Percentiles rank a stretch among this genome's conserved stretches.
Conservation (phyloP, 2,797 vertebrate species). For the Mormyrus hasselquistii region DNA sequence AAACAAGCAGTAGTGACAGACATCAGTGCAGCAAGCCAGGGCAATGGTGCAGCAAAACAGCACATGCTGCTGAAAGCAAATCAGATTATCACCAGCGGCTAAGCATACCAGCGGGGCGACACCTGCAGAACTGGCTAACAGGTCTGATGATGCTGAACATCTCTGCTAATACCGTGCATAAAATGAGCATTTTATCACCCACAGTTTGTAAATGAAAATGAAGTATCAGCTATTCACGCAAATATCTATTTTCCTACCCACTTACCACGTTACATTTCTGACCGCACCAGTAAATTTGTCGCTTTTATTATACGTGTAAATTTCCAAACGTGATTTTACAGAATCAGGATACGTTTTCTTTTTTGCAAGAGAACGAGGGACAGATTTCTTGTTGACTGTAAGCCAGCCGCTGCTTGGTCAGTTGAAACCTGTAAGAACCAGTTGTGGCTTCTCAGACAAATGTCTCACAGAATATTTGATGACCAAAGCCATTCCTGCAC, state of each 20-base stretch:
- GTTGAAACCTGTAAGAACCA: conserved; percentile 47
- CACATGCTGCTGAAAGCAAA: neutral
- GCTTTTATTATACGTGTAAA: neutral
- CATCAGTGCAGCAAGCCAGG: neutral
- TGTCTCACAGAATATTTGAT: conserved; percentile 30
- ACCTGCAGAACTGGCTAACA: neutral
- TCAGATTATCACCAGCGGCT: neutral
- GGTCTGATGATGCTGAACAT: neutral
- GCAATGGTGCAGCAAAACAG: neutral
- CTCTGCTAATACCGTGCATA: neutral
- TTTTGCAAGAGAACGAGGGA: neutral
- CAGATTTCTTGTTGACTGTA: neutral
- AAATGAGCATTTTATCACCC: neutral
- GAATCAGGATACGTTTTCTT: neutral
- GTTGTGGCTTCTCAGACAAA: conserved; percentile 34
- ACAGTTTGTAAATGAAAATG: no score
- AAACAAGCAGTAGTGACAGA: neutral
- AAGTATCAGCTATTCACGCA: neutral
- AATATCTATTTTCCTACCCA: neutral
- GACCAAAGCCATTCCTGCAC: conserved; percentile 28
- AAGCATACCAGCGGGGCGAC: neutral
- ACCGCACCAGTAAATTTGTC: neutral
- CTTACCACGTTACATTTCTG: neutral
- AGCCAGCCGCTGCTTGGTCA: conserved; percentile 23
- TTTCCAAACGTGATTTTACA: neutral